Evolutionary conservation across 2,888 invertebrate species (phyloP), one percentile per base, ranked within the genome.

Genomic region (Eupithecia inturbata): DNA sequence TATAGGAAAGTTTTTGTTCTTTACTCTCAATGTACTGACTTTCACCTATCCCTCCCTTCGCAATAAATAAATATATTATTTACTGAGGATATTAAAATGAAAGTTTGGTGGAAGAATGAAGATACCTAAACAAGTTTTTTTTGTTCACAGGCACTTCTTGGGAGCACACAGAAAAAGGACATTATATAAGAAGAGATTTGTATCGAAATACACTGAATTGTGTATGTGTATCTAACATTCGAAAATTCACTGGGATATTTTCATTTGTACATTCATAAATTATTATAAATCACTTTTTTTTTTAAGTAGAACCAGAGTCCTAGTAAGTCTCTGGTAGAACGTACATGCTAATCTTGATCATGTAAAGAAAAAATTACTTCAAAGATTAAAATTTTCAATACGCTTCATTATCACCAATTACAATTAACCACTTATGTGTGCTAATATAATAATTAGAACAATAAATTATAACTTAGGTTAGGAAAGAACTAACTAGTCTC

Each of bases 401-500:
- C 91, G 91, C 92, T 92, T 92, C 87, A 88, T 89, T 88, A 87
- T 92, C 91, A 92, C 91, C 91, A 91, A 92, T 93, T 93, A 92
- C 91, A 92, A 92, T 91, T 89, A 91, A 92, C 88, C 86, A 88
- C 86, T 85, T 82, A 82, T 81, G 84, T 86, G 84, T 87, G 85
- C 84, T 83, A 82, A 64, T 84, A 83, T 86, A 84, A 81, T 85
- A 84, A 85, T 84, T 84, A 78, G 71, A 74, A 79, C 85, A 83
- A 82, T 88, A 88, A 86, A 89, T 89, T 90, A 90, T 89, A 91
- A 91, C 86, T 84, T 92, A 92, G 89, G 73, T 82, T 92, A 93
- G 88, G 85, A 85, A 91, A 91, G 86, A 93, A 93, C 94, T 94
- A 94, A 94, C 94, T 94, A 94, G 94, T 94, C 94, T 94, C 93